Evolutionary conservation across 2,888 invertebrate genomes (phyloP).

Genomic region (Cephonodes hylas): DNA sequence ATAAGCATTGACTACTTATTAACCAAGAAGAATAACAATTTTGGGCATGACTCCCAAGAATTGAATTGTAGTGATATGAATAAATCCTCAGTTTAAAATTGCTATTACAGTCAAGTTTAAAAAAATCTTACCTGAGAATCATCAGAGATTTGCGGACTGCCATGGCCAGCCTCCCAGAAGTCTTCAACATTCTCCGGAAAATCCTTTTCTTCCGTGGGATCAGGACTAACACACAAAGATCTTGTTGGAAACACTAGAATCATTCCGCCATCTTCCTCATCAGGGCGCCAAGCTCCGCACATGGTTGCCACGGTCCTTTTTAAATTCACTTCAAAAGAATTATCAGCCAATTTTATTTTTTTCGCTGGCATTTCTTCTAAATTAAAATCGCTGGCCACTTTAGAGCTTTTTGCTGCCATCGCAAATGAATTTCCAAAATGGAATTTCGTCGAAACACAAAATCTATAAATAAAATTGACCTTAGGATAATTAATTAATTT

Average conservation of each 20-base stretch:
- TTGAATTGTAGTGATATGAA: too few relatives aligned
- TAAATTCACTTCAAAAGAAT: constrained; percentile 20
- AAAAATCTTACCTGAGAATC: constrained; percentile 53
- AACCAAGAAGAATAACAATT: too few relatives aligned
- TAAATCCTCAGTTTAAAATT: not conserved
- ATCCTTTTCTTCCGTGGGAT: constrained; percentile 63
- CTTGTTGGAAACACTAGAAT: constrained; percentile 67
- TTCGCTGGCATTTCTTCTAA: constrained; percentile 51
- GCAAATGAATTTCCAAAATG: constrained; percentile 24
- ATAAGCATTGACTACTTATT: too few relatives aligned
- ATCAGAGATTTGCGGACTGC: constrained; percentile 37
- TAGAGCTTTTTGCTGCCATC: constrained; percentile 46
- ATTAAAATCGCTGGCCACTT: constrained; percentile 44
- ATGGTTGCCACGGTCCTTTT: constrained; percentile 72
- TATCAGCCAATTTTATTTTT: constrained; percentile 50
- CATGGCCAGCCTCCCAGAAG: constrained; percentile 60
- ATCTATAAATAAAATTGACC: constrained; percentile 9
- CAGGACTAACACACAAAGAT: constrained; percentile 64
- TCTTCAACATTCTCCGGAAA: constrained; percentile 75
- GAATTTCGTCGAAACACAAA: not conserved
- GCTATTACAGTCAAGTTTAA: not conserved
- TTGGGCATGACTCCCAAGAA: too few relatives aligned
- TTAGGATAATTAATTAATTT: constrained; percentile 25
- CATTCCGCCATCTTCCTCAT: constrained; percentile 72
- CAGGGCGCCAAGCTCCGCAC: constrained; percentile 77